phyloP scores from a whole-genome alignment of 1,140 invertebrate species.

The Lordiphosa stackelbergi region DNA sequence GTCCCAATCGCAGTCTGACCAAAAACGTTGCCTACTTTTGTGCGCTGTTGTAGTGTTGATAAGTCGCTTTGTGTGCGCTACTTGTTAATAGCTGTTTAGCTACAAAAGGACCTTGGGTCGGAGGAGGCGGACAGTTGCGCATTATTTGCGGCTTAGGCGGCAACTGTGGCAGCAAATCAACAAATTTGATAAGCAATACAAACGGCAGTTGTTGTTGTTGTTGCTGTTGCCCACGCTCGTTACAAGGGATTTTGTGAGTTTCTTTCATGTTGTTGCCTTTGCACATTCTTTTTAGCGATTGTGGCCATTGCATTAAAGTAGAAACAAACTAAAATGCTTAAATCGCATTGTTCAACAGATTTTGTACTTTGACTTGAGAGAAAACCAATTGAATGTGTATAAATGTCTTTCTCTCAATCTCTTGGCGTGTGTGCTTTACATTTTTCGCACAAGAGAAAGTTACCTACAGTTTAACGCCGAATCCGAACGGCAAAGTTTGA shows the following conservation, averaged over 20 bases:
- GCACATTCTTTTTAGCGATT: too few relatives aligned
- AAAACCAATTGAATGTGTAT: too few relatives aligned
- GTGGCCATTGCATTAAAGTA: too few relatives aligned
- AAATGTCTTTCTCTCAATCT: too few relatives aligned
- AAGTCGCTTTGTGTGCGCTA: slow-evolving; percentile 64
- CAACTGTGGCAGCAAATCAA: slow-evolving; percentile 67
- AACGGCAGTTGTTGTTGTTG: slow-evolving; percentile 30
- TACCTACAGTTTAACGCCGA: too few relatives aligned
- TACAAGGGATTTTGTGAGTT: slow-evolving; percentile 59
- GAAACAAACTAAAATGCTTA: too few relatives aligned
- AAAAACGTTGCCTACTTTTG: slow-evolving; percentile 56
- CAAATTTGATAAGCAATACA: slow-evolving; percentile 74
- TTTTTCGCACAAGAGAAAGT: too few relatives aligned
- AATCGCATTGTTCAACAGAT: too few relatives aligned
- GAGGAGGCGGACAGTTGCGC: slow-evolving; percentile 27
- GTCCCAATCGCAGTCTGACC: slow-evolving; percentile 14
- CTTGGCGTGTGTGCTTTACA: too few relatives aligned
- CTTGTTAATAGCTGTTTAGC: slow-evolving; percentile 64
- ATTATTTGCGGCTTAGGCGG: slow-evolving; percentile 68
- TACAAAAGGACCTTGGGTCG: slow-evolving; percentile 13
- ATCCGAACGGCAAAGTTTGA: too few relatives aligned
- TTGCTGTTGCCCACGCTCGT: slow-evolving; percentile 27
- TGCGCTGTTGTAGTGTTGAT: slow-evolving; percentile 63
- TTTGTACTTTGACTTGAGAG: too few relatives aligned
- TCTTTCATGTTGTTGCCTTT: too few relatives aligned